These are phyloP conservation scores for Triplophysa bombifrons DNA, from an alignment of 2,797 vertebrate species.

Conservation along the genomic window DNA sequence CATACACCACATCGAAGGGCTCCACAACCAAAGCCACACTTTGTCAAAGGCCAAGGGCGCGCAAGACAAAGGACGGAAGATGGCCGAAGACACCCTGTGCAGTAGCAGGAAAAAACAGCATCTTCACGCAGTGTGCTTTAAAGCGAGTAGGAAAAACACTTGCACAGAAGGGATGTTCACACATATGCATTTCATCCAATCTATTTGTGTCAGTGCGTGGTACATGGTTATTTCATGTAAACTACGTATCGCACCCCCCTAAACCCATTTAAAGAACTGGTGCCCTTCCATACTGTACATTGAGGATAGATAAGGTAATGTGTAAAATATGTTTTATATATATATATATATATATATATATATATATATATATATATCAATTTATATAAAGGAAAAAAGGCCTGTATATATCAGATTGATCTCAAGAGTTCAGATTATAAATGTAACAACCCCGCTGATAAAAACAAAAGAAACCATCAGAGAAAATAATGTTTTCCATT, in stretches of 20 bases:
- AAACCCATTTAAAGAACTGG: too few relatives aligned
- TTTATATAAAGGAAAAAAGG: too few relatives aligned
- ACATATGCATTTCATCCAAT: not conserved
- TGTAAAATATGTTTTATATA: too few relatives aligned
- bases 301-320: too few relatives aligned
- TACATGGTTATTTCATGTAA: not conserved
- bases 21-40: conserved; percentile 3
- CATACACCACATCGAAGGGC: not conserved
- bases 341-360: too few relatives aligned
- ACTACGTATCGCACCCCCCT: not conserved
- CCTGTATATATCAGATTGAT: too few relatives aligned
- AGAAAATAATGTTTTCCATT: too few relatives aligned
- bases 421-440: too few relatives aligned
- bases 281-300: too few relatives aligned
- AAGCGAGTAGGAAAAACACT: not conserved
- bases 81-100: not conserved
- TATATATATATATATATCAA: too few relatives aligned
- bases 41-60: conserved; percentile 9
- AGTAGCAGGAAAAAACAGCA: conserved; percentile 42
- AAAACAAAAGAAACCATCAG: too few relatives aligned
- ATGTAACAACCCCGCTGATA: too few relatives aligned
- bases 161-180: not conserved
- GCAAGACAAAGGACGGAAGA: conserved; percentile 45
- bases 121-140: conserved; percentile 2
- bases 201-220: not conserved